Evolutionary conservation across 2,113 vertebrate species (phyloP), one percentile per base, ranked within the genome.

Genomic region (Fregata magnificens): DNA sequence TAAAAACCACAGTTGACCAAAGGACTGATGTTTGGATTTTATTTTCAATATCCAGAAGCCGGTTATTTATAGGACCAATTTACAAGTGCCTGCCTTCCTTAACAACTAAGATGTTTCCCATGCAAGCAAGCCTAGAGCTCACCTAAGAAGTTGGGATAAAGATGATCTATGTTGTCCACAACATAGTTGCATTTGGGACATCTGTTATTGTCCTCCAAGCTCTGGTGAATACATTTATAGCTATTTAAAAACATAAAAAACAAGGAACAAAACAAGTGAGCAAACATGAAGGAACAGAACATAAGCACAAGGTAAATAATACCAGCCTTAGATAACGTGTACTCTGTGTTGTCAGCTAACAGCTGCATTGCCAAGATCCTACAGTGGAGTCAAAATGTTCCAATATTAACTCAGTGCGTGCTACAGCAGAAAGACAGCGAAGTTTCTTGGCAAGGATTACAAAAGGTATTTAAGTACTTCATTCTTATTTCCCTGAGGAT

Each of bases 151-250:
- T 99, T 99, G 82, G 99, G 99, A 96, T 99, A 99, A 42, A 99
- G 99, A 98, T 99, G 99, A 97, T 99, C 99, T 96, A 99, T 99
- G 62, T 99, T 99, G 97, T 99, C 99, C 86, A 99, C 99, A 82
- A 99, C 99, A 93, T 99, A 99, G 98, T 99, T 99, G 98, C 99
- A 99, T 98, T 99, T 99, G 55, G 99, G 99, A 96, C 99, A 99
- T 93, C 99, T 98, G 98, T 99, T 99, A 96, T 99, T 99, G 96
- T 99, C 99, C 94, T 99, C 99, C 97, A 99, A 97, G 98, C 99
- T 99, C 97, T 99, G 99, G 81, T 99, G 99, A 97, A 99, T 99
- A 98, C 99, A 99, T 95, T 99, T 99, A 97, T 99, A 99, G 98
- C 99, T 99, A 97, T 96, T 98, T 86, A 59, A 95, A 80, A 90